These are phyloP conservation scores for Stenolophus ochropezus DNA, from an alignment of 2,888 invertebrate genomes.

Conservation along the genomic window DNA sequence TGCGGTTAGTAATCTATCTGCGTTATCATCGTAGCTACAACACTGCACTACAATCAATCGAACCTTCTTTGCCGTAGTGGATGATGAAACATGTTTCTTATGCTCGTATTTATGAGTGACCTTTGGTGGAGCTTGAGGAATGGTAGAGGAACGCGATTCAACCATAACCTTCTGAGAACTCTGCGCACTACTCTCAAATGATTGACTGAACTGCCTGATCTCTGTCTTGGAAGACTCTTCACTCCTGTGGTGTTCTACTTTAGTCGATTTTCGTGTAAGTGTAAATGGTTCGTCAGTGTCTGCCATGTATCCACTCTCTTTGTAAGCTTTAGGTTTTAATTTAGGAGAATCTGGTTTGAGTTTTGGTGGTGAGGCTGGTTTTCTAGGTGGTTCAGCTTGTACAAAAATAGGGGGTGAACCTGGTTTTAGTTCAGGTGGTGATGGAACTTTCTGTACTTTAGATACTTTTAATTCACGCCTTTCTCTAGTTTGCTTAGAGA, in stretches of 20 bases:
- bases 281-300: slow-evolving; percentile 81
- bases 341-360: slow-evolving; percentile 74
- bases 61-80: slow-evolving; percentile 71
- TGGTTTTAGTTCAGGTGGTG: slow-evolving; percentile 71
- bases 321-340: slow-evolving; percentile 73
- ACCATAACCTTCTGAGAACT: slow-evolving; percentile 66
- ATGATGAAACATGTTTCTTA: slow-evolving; percentile 69
- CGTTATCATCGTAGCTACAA: slow-evolving; percentile 31
- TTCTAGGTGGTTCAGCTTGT: slow-evolving; percentile 66
- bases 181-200: slow-evolving; percentile 67
- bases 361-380: slow-evolving; percentile 66
- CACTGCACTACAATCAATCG: slow-evolving; percentile 64
- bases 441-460: slow-evolving; percentile 66
- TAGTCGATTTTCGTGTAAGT: slow-evolving; percentile 66
- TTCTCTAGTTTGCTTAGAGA: slow-evolving; percentile 67
- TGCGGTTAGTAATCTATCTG: slow-evolving; percentile 23
- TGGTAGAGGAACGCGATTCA: slow-evolving; percentile 62
- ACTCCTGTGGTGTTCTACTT: slow-evolving; percentile 67
- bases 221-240: slow-evolving; percentile 68
- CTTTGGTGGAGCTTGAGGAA: slow-evolving; percentile 65
- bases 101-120: slow-evolving; percentile 66
- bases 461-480: slow-evolving; percentile 63
- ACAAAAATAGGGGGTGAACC: slow-evolving; percentile 72
- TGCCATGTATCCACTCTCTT: slow-evolving; percentile 81
- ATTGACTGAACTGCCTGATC: slow-evolving; percentile 67